Percentiles rank a stretch among this genome's conserved stretches.
Conservation (phyloP, 2,797 vertebrate species). For the Leptoclinus maculatus region DNA sequence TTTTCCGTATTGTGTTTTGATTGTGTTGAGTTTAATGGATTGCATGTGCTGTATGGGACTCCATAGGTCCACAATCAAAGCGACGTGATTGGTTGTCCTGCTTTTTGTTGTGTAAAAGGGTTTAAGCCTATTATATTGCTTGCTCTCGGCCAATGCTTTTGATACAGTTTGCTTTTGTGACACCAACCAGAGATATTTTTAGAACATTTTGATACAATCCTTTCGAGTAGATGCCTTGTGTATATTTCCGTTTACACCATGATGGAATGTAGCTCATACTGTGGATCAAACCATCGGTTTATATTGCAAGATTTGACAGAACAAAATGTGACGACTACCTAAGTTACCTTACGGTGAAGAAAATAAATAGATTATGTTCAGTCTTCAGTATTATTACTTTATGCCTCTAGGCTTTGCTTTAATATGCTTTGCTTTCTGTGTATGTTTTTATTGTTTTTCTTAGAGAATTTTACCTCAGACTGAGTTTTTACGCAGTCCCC, state of each 20-base stretch:
- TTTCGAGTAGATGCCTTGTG: constrained; percentile 86
- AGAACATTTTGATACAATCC: constrained; percentile 87
- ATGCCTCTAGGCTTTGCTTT: constrained; percentile 81
- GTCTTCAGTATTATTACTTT: constrained; percentile 79
- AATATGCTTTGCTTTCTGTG: constrained; percentile 83
- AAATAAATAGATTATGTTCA: constrained; percentile 69
- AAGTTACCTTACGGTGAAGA: constrained; percentile 79
- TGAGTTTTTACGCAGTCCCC: constrained; percentile 75
- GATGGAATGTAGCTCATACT: constrained; percentile 85
- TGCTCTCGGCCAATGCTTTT: constrained; percentile 84
- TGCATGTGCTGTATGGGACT: constrained; percentile 85
- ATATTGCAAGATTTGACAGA: constrained; percentile 80
- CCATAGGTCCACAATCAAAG: constrained; percentile 83
- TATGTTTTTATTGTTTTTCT: constrained; percentile 75
- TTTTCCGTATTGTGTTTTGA: constrained; percentile 80
- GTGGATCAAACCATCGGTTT: constrained; percentile 82
- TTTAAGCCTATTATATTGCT: constrained; percentile 81
- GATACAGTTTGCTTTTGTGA: constrained; percentile 87
- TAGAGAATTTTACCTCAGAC: constrained; percentile 81
- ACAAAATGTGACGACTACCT: constrained; percentile 82
- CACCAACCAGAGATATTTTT: constrained; percentile 87
- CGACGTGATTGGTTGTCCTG: constrained; percentile 83
- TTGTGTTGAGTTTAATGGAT: constrained; percentile 83
- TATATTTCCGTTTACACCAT: constrained; percentile 84
- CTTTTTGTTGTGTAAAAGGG: constrained; percentile 81